Evolutionary conservation across 2,113 vertebrate species (phyloP), one percentile per base, ranked within the genome.

Genomic region (Spheniscus mendiculus): DNA sequence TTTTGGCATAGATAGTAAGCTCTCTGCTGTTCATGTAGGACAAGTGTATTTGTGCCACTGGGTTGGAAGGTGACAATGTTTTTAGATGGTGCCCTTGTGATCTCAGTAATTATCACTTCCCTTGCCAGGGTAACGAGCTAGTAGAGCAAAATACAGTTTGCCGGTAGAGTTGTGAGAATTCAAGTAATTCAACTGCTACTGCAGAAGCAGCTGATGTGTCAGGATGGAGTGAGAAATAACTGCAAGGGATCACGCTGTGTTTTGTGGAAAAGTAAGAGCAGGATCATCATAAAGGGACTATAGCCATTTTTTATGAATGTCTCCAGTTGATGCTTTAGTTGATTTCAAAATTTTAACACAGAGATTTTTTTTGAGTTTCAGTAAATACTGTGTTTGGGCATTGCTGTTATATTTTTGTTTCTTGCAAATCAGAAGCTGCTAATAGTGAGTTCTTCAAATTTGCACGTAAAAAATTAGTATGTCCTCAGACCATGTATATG

Each of bases 31-130:
- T 94, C 34, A 8, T 50, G 53, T 69, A 82, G 85, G 67, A 89
- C 69, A 89, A 89, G 30, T 21, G 30, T 11, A 30, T 78, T 80
- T 81, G 50, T 83, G 80, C 55, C 66, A 47, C 55, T 49, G 80
- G 92, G 56, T 23, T 91, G 62, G 81, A 97, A 95, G 80, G 86
- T 93, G 86, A 32, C 65, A 36, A 40, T 78, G 59, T 76, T 94
- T 93, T 83, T 40, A 95, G 76, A 83, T 89, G 55, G 40, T 2
- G 61, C 80, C 77, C 83, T 91, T 89, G 86, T 69, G 86, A 93
- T 93, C 89, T 91, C 42, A 5, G 78, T 83, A 91, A 94, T 97
- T 95, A 95, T 89, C 76, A 87, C 86, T 90, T 97, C 47, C 63
- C 65, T 81, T 93, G 90, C 63, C 83, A 78, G 59, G 18, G 26